Evolutionary conservation across 1,140 invertebrate species (phyloP).

Genomic region (Brachionus sp.): DNA sequence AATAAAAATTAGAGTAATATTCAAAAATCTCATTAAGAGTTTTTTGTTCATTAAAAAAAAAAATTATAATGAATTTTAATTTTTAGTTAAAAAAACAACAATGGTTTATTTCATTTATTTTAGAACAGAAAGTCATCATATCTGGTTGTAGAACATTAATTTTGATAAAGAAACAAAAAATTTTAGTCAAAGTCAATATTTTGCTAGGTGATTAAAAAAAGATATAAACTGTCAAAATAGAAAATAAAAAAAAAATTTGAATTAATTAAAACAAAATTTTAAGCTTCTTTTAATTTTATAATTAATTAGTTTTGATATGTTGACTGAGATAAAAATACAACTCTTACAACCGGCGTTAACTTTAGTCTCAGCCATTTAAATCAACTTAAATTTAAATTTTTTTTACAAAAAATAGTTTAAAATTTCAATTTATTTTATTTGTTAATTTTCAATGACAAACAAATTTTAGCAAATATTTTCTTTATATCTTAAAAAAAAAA

Average conservation of each 20-base stretch:
- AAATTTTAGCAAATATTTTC: not conserved
- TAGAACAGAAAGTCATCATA: no score
- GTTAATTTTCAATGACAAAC: constrained; percentile 37
- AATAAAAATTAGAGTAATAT: no score
- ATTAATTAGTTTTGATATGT: not conserved
- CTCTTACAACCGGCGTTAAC: not conserved
- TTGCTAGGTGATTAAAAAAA: not conserved
- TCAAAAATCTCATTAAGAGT: no score
- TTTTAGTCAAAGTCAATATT: not conserved
- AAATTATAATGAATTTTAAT: no score
- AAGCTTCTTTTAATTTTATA: not conserved
- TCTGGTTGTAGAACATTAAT: not conserved
- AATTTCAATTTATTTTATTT: constrained; percentile 36
- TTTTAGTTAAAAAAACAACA: not conserved
- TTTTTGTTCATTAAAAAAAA: no score
- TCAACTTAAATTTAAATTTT: not conserved
- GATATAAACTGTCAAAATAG: not conserved
- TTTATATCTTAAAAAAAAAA: constrained; percentile 25
- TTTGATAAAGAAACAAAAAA: not conserved
- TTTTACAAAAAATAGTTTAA: not conserved
- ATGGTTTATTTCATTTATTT: not conserved
- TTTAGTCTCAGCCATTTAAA: not conserved
- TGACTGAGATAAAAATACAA: not conserved
- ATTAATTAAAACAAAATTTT: not conserved
- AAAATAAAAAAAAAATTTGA: not conserved